Conservation (phyloP, 2,888 invertebrate genomes). For the Magallana nippona region DNA sequence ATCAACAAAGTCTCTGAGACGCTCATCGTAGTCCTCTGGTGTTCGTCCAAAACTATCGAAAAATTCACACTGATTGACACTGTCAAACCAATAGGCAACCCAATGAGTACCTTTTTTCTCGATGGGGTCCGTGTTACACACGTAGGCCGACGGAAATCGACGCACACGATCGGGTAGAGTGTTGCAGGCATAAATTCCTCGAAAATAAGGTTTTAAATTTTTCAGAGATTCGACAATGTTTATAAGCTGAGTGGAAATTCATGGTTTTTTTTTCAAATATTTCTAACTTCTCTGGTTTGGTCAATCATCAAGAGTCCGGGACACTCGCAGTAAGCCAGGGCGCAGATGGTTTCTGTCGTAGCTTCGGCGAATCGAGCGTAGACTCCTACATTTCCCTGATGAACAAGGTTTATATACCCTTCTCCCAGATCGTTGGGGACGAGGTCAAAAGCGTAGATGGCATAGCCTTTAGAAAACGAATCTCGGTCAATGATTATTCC, state of each 20-base stretch:
- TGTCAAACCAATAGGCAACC: slow-evolving; percentile 25
- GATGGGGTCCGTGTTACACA: slow-evolving; percentile 41
- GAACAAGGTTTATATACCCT: slow-evolving; percentile 38
- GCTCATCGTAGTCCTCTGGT: slow-evolving; percentile 10
- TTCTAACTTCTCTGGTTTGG: slow-evolving; percentile 38
- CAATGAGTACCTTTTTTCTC: slow-evolving; percentile 34
- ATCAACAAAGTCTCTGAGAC: background rate
- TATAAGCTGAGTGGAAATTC: too few relatives aligned
- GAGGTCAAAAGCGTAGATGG: slow-evolving; percentile 32
- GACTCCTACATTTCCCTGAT: slow-evolving; percentile 40
- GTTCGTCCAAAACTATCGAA: slow-evolving; percentile 36
- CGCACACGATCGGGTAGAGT: background rate
- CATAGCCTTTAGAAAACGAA: slow-evolving; percentile 40
- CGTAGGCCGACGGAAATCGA: slow-evolving; percentile 13
- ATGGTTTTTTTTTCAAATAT: too few relatives aligned
- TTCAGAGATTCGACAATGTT: background rate
- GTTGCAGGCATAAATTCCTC: slow-evolving; percentile 35
- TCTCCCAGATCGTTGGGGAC: slow-evolving; percentile 41
- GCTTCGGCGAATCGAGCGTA: slow-evolving; percentile 33
- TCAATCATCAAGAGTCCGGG: slow-evolving; percentile 32
- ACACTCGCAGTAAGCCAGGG: slow-evolving; percentile 37
- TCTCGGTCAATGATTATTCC: slow-evolving; percentile 35
- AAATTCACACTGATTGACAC: slow-evolving; percentile 6
- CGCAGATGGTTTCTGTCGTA: slow-evolving; percentile 39
- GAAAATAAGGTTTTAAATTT: background rate